Evolutionary conservation across 2,888 invertebrate species (phyloP).

Genomic region (Flexamia atlantica): DNA sequence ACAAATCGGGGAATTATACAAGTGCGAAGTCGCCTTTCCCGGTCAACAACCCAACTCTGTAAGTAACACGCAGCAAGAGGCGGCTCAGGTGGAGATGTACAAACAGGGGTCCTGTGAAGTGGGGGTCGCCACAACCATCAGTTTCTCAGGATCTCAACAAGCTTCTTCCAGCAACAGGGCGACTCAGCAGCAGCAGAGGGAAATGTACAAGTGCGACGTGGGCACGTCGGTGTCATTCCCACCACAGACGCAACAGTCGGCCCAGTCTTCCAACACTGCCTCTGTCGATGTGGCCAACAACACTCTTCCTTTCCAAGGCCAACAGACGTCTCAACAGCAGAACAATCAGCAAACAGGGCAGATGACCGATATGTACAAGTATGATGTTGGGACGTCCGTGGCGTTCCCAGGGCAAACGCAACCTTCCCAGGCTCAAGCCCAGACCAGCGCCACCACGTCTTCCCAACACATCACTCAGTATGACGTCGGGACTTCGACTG

Average conservation of each 20-base stretch:
- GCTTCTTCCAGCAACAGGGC: conserved; percentile 15
- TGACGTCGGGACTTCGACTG: conserved; percentile 33
- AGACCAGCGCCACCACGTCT: conserved; percentile 13
- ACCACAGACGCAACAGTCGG: conserved; percentile 70
- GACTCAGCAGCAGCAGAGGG: conserved; percentile 65
- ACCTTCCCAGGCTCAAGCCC: conserved; percentile 64
- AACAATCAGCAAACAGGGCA: conserved; percentile 66
- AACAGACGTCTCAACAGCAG: conserved; percentile 60
- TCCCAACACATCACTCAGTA: conserved; percentile 30
- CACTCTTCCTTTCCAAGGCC: conserved; percentile 20
- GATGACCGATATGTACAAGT: conserved; percentile 70
- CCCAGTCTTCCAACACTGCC: conserved; percentile 52
- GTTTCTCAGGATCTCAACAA: conserved; percentile 22
- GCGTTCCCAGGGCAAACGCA: conserved; percentile 72
- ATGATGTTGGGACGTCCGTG: conserved; percentile 71
- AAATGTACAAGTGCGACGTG: conserved; percentile 72
- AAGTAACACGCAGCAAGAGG: conserved; percentile 47
- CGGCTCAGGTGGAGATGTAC: conserved; percentile 57
- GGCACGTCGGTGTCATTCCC: conserved; percentile 72
- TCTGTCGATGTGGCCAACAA: conserved; percentile 20
- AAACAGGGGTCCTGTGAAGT: conserved; percentile 65
- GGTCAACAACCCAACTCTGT: conserved; percentile 62
- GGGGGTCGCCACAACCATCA: conserved; percentile 12
- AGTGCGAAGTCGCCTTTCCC: conserved; percentile 54
- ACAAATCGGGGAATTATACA: conserved; percentile 50